Base-by-base conservation (phyloP, 2,888 invertebrate genomes). In the Melanchra persicariae region DNA sequence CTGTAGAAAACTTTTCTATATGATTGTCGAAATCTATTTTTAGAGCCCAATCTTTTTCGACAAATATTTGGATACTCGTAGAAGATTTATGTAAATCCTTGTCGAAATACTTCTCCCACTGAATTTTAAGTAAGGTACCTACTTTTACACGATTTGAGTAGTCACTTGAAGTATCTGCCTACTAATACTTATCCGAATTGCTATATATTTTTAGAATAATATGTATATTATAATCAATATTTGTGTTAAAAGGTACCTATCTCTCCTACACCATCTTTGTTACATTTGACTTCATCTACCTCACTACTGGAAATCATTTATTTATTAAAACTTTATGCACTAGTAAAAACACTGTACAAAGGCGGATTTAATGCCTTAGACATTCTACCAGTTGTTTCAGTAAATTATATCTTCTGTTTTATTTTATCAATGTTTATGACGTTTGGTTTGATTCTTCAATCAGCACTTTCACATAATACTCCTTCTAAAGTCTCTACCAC, bases 41-140 rank as follows among this genome's bases (percentile, higher is more conserved):
- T 19, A 52, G n/a, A 66, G 9, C 22, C 19, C 51, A 78, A 65
- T 78, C 43, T 55, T 30, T 59, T 65, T 60, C 19, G 22, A n/a
- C 66, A 74, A 82, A 74, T 76, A 82, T 82, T 82, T 76, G 59
- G 8, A n/a, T 43, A 55, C 34, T 47, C 9, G 12, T 55, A 22
- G 4, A 49, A 51, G 69, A 55, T 54, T 61, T 47, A n/a, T 49
- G 10, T 19, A 67, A 82, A 65, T 24, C 51, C 61, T 59, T 51
- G 17, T 51, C 24, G 15, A 37, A 43, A 9, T 24, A 54, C 30
- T 51, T 49, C 30, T 55, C 49, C 12, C 54, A 59, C 60, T 57
- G 49, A 70, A 68, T 61, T 58, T 26, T 40, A 62, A 66, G 15
- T 68, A 34, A n/a, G 49, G 51, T 37, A 37, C 17, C 52, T 65